Base-by-base conservation (phyloP, 2,113 vertebrate species). In the Platysteira castanea region DNA sequence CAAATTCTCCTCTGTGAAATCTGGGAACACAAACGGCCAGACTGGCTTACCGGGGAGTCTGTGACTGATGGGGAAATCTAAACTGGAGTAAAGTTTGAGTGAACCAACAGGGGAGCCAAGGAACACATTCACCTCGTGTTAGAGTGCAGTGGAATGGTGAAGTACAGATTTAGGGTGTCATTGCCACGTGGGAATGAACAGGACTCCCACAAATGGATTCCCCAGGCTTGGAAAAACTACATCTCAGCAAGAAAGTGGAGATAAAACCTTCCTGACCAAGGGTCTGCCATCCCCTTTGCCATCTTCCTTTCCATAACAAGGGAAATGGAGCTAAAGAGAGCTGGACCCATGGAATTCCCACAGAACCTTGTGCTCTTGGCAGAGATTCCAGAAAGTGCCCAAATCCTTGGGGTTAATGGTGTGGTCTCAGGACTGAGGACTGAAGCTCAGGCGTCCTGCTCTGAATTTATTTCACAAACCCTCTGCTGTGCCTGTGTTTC, bases 281-380 rank as follows among this genome's bases (percentile, higher is more conserved):
- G 12, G 7, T 19, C 73, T 89, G 42, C 59, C 8, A 47, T 15
- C 19, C 41, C 21, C 1, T 27, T 20, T 54, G 30, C 19, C 31
- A 0, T 9, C 37, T 83, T 37, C 31, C 82, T 31, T 53, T 42
- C 41, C 2, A 0, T n/a, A 52, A 47, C 0, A 1, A 42, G 60
- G 84, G 31, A 84, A 79, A 76, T 26, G 4, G 61, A 57, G 10
- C 24, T 73, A 61, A 90, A 23, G 0, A 53, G 44, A 80, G 17
- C 13, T 61, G 68, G 28, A 9, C 1, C 3, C 2, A 2, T 35
- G 31, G 56, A 52, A 44, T 24, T 83, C 68, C 46, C 59, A 42
- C 47, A 81, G 46, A 74, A 35, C 12, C 26, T 16, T 1, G 3
- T 35, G 28, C 7, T 63, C 21, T 50, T 3, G 0, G 57, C 54